Conservation (phyloP, 2,797 vertebrate genomes). For the Botia kubotai region DNA sequence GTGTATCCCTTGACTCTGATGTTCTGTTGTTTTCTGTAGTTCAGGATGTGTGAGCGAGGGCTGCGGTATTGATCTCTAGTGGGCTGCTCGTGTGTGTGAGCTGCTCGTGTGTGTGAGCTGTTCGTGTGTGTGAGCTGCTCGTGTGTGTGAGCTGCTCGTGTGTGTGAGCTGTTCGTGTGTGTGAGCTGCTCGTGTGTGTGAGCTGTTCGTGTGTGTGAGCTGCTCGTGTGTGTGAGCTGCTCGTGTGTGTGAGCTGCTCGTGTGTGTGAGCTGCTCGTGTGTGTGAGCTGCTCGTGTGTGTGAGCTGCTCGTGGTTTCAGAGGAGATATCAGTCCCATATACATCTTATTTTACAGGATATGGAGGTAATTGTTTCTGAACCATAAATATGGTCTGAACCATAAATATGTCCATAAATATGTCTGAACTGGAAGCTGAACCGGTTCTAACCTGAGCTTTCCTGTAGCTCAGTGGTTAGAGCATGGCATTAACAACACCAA, state of each 20-base stretch:
- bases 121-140: no score
- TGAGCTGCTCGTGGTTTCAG: not conserved
- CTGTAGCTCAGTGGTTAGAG: no score
- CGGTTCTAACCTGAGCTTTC: not conserved
- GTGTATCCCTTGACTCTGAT: not conserved
- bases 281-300: no score
- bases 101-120: no score
- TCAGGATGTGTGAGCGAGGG: slow-evolving; percentile 1
- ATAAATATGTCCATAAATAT: slow-evolving; percentile 4
- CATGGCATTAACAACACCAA: no score
- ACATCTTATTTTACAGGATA: slow-evolving; percentile 17
- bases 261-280: no score
- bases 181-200: no score
- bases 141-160: no score
- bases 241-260: no score
- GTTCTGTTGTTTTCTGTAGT: slow-evolving; percentile 1
- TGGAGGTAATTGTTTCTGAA: not conserved
- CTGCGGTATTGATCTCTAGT: slow-evolving; percentile 15
- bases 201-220: no score
- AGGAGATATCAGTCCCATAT: slow-evolving; percentile 21
- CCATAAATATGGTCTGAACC: no score
- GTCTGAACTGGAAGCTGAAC: slow-evolving; percentile 9
- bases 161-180: not conserved
- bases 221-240: no score
- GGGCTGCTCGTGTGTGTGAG: slow-evolving; percentile 22